phyloP scores from a whole-genome alignment of 2,113 vertebrate species.

The Amphiprion percula region DNA sequence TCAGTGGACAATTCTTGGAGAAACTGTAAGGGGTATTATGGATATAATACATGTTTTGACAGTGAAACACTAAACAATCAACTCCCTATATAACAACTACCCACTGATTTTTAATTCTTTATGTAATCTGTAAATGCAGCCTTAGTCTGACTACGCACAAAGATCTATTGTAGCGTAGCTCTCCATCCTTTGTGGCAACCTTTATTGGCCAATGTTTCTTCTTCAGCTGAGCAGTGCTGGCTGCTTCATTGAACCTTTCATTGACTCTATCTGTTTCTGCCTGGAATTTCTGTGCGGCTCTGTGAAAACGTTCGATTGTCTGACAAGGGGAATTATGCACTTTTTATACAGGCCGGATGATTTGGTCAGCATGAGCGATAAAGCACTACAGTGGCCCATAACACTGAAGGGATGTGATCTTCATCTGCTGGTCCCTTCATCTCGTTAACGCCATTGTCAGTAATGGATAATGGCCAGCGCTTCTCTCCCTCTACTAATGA shows the following conservation, averaged over 20 bases:
- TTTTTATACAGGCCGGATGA: not conserved
- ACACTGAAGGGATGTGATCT: slow-evolving; percentile 36
- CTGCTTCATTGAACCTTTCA: slow-evolving; percentile 15
- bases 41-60: too few species aligned
- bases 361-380: slow-evolving; percentile 42
- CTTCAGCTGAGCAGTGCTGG: not conserved
- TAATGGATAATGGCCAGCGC: slow-evolving; percentile 59
- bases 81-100: too few species aligned
- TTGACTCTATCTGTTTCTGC: not conserved
- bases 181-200: not conserved
- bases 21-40: too few species aligned
- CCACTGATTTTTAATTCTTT: not conserved
- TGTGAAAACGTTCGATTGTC: slow-evolving; percentile 15
- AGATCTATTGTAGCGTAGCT: not conserved
- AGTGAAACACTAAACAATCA: too few species aligned
- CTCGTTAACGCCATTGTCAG: slow-evolving; percentile 67
- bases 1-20: too few species aligned
- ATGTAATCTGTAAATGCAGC: not conserved
- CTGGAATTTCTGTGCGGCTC: not conserved
- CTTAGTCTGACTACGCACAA: not conserved
- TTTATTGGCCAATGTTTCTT: not conserved
- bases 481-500: slow-evolving; percentile 60
- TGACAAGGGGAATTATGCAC: not conserved
- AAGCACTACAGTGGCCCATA: slow-evolving; percentile 28
- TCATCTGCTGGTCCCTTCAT: slow-evolving; percentile 39